Conservation (phyloP, 2,797 vertebrate species). For the Anabas testudineus region DNA sequence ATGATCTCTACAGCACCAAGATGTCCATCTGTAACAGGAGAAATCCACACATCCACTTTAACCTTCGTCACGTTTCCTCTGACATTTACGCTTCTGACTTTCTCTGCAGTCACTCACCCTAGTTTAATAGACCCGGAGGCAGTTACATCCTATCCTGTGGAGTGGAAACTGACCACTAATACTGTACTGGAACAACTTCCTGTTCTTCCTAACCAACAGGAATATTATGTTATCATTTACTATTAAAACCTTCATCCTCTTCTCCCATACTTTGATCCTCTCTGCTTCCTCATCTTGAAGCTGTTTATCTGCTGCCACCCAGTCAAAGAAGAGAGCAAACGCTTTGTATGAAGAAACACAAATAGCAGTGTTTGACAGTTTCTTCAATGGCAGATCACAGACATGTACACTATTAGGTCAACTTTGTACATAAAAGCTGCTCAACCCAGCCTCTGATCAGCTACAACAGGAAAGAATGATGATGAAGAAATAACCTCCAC, state of each 20-base stretch:
- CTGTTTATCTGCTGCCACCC: not conserved
- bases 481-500: not conserved
- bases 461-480: not conserved
- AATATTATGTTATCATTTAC: not conserved
- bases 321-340: not conserved
- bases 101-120: conserved; percentile 11
- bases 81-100: not conserved
- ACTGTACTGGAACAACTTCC: not conserved
- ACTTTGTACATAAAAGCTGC: not conserved
- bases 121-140: not conserved
- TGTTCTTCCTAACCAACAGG: not conserved
- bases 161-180: conserved; percentile 4
- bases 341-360: not conserved
- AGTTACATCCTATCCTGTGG: conserved; percentile 37
- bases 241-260: not conserved
- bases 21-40: conserved; percentile 25
- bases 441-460: not conserved
- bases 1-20: no score
- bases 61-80: conserved; percentile 8
- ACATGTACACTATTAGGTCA: not conserved
- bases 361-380: no score
- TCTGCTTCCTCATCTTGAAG: not conserved
- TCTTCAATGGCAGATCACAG: not conserved
- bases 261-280: not conserved
- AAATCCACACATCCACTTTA: not conserved